Base-by-base conservation (phyloP, 2,888 invertebrate species). In the Quadroppia sp. region DNA sequence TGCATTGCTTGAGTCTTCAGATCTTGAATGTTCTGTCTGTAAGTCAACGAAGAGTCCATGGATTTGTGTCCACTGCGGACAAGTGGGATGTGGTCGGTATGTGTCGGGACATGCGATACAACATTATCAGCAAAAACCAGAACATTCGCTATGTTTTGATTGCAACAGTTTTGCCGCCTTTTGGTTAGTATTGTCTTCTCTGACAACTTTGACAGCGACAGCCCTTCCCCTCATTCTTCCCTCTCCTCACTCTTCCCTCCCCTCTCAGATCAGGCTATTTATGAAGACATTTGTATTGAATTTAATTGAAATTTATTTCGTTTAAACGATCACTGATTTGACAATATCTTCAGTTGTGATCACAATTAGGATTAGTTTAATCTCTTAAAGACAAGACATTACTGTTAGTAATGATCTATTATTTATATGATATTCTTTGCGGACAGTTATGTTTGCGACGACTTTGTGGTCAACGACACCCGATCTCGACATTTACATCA, bases 391-490 rank as follows among this genome's bases (percentile, higher is more conserved):
- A n/a, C n/a, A n/a, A n/a, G n/a, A n/a, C n/a, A n/a, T n/a, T n/a
- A n/a, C n/a, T n/a, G n/a, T n/a, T n/a, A n/a, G n/a, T n/a, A n/a
- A n/a, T n/a, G n/a, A n/a, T n/a, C n/a, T n/a, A n/a, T n/a, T n/a
- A n/a, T n/a, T n/a, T n/a, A n/a, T n/a, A n/a, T n/a, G n/a, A n/a
- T n/a, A n/a, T n/a, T 45, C 17, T 77, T 73, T 75, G 75, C 77
- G 85, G 85, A 48, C 84, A 90, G 90, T 82, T 90, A 90, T 81
- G 85, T 86, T 81, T 91, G 91, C 84, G 90, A 91, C 83, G 90
- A 90, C 79, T 90, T 88, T 85, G 87, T 90, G 72, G 87, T 87
- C 78, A 89, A 90, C 82, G 90, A 90, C 81, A 85, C 87, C 53
- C 84, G 85, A 77, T 83, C 85, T 83, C 69, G 81, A 81, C 72